phyloP scores from a whole-genome alignment of 2,888 invertebrate genomes.

The Lysandra bellargus region DNA sequence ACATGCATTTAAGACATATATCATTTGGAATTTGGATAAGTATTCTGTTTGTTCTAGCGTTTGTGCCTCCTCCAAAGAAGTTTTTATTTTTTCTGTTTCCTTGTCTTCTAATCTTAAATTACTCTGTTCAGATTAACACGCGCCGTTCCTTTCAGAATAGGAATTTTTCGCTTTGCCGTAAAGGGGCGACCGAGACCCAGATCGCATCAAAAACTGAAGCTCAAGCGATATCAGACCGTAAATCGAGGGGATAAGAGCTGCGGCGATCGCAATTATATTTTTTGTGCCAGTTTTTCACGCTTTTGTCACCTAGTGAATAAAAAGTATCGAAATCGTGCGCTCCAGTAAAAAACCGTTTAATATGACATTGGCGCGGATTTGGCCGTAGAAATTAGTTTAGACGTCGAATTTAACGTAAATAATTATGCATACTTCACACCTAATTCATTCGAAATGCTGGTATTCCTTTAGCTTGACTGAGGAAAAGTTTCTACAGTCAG shows the following conservation, averaged over 20 bases:
- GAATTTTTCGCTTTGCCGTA: constrained; percentile 60
- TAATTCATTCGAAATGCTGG: constrained; percentile 1
- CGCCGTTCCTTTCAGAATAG: constrained; percentile 57
- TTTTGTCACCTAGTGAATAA: constrained; percentile 73
- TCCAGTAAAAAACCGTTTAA: constrained; percentile 65
- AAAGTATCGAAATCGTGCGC: constrained; percentile 75
- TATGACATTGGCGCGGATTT: constrained; percentile 74
- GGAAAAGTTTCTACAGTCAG: background rate
- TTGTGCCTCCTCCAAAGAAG: background rate
- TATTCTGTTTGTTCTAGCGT: too few relatives aligned
- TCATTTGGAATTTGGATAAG: background rate
- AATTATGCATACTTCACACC: constrained; percentile 25
- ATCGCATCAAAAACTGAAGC: constrained; percentile 42
- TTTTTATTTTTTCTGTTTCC: background rate
- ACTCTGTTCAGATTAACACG: constrained; percentile 47
- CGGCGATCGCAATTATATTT: constrained; percentile 42
- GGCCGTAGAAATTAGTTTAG: constrained; percentile 64
- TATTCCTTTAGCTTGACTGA: too few relatives aligned
- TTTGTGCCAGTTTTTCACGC: constrained; percentile 54
- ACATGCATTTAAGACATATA: too few relatives aligned
- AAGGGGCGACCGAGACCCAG: constrained; percentile 71
- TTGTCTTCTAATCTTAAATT: background rate
- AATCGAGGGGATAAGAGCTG: constrained; percentile 44
- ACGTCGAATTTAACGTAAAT: constrained; percentile 52
- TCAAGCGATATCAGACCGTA: constrained; percentile 51